phyloP scores from a whole-genome alignment of 2,797 vertebrate genomes.

The Pelochelys cantorii region DNA sequence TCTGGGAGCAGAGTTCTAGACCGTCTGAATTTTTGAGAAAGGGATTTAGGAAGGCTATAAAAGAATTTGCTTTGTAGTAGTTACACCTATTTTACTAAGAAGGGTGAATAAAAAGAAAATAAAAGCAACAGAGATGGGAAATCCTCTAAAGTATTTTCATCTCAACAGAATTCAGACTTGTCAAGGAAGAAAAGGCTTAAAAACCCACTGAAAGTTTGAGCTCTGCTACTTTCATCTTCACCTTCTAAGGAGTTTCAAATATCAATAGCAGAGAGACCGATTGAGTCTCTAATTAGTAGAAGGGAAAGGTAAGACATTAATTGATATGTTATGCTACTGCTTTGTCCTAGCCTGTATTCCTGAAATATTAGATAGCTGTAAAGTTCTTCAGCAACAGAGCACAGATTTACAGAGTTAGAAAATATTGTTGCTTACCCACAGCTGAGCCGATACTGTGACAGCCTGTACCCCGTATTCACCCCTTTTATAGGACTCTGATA shows the following conservation, averaged over 20 bases:
- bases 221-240: slow-evolving; percentile 75
- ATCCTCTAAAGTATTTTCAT: slow-evolving; percentile 64
- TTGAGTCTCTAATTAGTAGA: slow-evolving; percentile 74
- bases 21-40: slow-evolving; percentile 14
- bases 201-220: slow-evolving; percentile 57
- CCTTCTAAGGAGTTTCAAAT: slow-evolving; percentile 74
- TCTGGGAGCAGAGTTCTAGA: slow-evolving; percentile 21
- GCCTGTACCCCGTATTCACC: not conserved
- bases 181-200: slow-evolving; percentile 58
- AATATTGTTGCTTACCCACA: slow-evolving; percentile 40
- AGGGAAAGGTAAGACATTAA: slow-evolving; percentile 73
- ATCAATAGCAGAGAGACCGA: slow-evolving; percentile 66
- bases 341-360: slow-evolving; percentile 58
- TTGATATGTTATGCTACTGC: slow-evolving; percentile 70
- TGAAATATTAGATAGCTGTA: slow-evolving; percentile 56
- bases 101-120: slow-evolving; percentile 39
- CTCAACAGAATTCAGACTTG: slow-evolving; percentile 59
- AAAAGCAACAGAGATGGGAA: slow-evolving; percentile 38
- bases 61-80: not conserved
- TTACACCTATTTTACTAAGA: not conserved
- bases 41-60: slow-evolving; percentile 11
- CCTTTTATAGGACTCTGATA: not conserved
- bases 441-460: not conserved
- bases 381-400: slow-evolving; percentile 1
- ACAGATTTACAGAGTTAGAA: slow-evolving; percentile 10